phyloP scores from a whole-genome alignment of 2,113 vertebrate genomes.

The Lethenteron camtschaticum region DNA sequence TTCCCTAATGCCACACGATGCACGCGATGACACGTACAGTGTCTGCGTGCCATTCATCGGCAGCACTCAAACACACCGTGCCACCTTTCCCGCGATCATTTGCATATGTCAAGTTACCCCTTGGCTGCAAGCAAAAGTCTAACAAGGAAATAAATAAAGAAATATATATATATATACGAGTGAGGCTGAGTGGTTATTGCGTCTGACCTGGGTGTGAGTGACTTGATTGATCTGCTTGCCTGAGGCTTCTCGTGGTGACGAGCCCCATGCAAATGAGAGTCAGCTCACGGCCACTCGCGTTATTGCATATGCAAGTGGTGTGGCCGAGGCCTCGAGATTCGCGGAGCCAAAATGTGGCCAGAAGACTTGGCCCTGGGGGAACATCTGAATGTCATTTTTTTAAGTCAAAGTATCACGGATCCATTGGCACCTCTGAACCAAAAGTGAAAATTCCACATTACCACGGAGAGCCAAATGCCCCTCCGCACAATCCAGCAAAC shows the following conservation, averaged over 20 bases:
- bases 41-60: too few relatives aligned
- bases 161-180: not conserved
- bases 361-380: too few relatives aligned
- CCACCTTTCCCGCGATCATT: not conserved
- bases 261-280: slow-evolving; percentile 4
- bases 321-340: too few relatives aligned
- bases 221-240: slow-evolving; percentile 6
- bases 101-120: slow-evolving; percentile 3
- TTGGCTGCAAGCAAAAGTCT: not conserved
- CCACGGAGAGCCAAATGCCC: too few relatives aligned
- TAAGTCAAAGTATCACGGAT: too few relatives aligned
- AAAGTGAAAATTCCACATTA: too few relatives aligned
- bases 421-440: too few relatives aligned
- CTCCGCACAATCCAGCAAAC: too few relatives aligned
- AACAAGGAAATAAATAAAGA: not conserved
- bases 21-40: too few relatives aligned
- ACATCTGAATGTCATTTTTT: too few relatives aligned
- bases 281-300: not conserved
- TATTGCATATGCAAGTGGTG: too few relatives aligned
- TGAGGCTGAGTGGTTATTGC: slow-evolving; percentile 1
- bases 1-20: not conserved
- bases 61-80: not conserved
- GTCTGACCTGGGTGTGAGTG: not conserved
- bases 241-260: slow-evolving; percentile 1
- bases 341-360: too few relatives aligned